Conservation (phyloP, 64 coral and sea anemone species). For the Pocillopora verrucosa region DNA sequence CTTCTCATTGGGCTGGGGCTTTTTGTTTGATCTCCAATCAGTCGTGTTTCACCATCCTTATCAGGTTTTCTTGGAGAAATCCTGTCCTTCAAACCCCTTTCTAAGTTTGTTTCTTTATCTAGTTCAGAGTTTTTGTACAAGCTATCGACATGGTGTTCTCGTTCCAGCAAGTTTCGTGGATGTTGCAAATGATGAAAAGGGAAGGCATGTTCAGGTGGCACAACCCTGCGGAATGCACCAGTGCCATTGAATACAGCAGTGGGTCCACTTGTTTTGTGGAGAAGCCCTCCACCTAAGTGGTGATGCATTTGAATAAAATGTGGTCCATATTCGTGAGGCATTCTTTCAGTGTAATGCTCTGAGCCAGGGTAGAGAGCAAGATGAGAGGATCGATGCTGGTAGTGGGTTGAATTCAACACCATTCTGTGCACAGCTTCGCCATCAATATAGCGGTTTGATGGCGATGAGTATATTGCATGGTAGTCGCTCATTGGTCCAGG, state of each 20-base stretch:
- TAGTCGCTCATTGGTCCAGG: slow-evolving; percentile 90
- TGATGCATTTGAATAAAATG: slow-evolving; percentile 87
- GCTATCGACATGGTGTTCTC: slow-evolving; percentile 78
- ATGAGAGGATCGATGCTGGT: slow-evolving; percentile 79
- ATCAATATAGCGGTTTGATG: slow-evolving; percentile 80
- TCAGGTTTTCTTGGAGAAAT: slow-evolving; percentile 57
- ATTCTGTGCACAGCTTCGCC: slow-evolving; percentile 83
- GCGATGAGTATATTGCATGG: slow-evolving; percentile 82
- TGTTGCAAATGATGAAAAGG: slow-evolving; percentile 88
- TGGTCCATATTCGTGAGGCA: slow-evolving; percentile 73
- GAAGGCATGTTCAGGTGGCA: slow-evolving; percentile 81
- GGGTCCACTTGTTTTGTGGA: slow-evolving; percentile 80
- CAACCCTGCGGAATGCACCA: slow-evolving; percentile 82
- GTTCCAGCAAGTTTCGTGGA: slow-evolving; percentile 72
- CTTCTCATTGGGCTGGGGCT: slow-evolving; percentile 69
- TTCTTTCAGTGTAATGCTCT: slow-evolving; percentile 85
- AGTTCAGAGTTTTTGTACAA: slow-evolving; percentile 51
- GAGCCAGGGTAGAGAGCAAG: slow-evolving; percentile 79
- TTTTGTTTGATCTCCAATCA: slow-evolving; percentile 38
- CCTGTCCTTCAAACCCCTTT: slow-evolving; percentile 66
- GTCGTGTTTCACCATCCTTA: slow-evolving; percentile 33
- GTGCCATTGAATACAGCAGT: slow-evolving; percentile 84
- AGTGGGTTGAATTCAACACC: slow-evolving; percentile 80
- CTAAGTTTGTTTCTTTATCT: slow-evolving; percentile 55
- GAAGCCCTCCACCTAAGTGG: slow-evolving; percentile 72